A percentile compares a stretch with the other conserved stretches of the same genome.
Conservation (phyloP, 2,888 invertebrate species). For the Hypolimnas misippus region DNA sequence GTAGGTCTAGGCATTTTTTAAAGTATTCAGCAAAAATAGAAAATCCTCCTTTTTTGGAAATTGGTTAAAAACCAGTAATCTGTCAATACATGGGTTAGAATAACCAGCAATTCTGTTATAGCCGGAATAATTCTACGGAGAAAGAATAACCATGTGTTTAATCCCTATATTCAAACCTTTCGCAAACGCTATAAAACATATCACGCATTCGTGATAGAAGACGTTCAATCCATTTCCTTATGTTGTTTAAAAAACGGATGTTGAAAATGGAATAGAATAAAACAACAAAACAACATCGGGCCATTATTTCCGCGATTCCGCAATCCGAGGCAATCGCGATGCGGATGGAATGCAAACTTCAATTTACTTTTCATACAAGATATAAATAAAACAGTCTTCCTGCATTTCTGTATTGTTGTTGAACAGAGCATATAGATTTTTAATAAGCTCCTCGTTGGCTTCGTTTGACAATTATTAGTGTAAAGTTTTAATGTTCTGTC, state of each 20-base stretch:
- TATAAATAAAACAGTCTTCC: constrained; percentile 40
- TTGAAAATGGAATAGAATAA: constrained; percentile 37
- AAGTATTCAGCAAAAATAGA: too few relatives aligned
- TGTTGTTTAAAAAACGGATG: constrained; percentile 28
- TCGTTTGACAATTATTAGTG: not conserved
- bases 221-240: constrained; percentile 27
- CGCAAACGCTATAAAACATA: too few relatives aligned
- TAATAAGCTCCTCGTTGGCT: not conserved
- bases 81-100: too few relatives aligned
- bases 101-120: too few relatives aligned
- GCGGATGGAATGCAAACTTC: constrained; percentile 49
- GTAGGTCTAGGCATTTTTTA: too few relatives aligned
- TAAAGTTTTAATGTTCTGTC: not conserved
- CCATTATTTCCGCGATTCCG: constrained; percentile 41
- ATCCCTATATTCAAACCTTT: too few relatives aligned
- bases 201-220: constrained; percentile 3
- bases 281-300: constrained; percentile 30
- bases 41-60: too few relatives aligned
- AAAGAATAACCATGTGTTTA: too few relatives aligned
- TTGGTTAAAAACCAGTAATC: too few relatives aligned
- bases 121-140: too few relatives aligned
- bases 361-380: constrained; percentile 46
- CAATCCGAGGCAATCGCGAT: constrained; percentile 32
- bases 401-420: constrained; percentile 26
- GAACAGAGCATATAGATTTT: not conserved